Base-by-base conservation (phyloP, 1,140 invertebrate genomes). In the Oscheius sp. region DNA sequence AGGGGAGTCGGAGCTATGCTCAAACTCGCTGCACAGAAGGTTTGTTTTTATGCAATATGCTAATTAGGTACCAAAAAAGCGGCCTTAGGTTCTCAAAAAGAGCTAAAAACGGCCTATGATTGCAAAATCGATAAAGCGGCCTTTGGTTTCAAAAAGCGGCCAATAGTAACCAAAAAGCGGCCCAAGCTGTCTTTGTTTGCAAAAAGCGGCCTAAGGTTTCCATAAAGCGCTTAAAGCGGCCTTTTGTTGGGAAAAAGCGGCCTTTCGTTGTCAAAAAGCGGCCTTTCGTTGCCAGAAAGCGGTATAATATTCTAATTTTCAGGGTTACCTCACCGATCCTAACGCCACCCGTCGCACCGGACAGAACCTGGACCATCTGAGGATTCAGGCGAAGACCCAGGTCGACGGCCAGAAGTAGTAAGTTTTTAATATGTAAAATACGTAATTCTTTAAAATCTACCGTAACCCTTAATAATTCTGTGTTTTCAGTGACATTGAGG, bases 1-100 rank as follows among this genome's bases (percentile, higher is more conserved):
- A 74, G 63, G 55, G 95, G 96, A 49, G 89, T 98, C 26, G 94
- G 90, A 63, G 93, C 93, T 73, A 95, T 96, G 3, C 87, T 99
- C 46, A 90, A 91, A 80, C 85, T 99, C 42, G 95, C 95, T 7
- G 89, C 92, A 82, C 95, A 93, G 78, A 98, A 98, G 34, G 61
- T 63, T 23, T 55, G 23, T 4, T 7, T 55, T 7, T 4, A 23
- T 7, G 49, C 28, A 13, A 13, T n/a, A n/a, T n/a, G n/a, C n/a
- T n/a, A n/a, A n/a, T n/a, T n/a, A n/a, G n/a, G n/a, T n/a, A n/a
- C n/a, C n/a, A n/a, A n/a, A n/a, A n/a, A n/a, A n/a, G n/a, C n/a
- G n/a, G n/a, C n/a, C n/a, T n/a, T n/a, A n/a, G n/a, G n/a, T n/a
- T n/a, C n/a, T n/a, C n/a, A n/a, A n/a, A n/a, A n/a, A n/a, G n/a